Conservation (phyloP, 2,113 vertebrate species). For the Oncorhynchus nerka region DNA sequence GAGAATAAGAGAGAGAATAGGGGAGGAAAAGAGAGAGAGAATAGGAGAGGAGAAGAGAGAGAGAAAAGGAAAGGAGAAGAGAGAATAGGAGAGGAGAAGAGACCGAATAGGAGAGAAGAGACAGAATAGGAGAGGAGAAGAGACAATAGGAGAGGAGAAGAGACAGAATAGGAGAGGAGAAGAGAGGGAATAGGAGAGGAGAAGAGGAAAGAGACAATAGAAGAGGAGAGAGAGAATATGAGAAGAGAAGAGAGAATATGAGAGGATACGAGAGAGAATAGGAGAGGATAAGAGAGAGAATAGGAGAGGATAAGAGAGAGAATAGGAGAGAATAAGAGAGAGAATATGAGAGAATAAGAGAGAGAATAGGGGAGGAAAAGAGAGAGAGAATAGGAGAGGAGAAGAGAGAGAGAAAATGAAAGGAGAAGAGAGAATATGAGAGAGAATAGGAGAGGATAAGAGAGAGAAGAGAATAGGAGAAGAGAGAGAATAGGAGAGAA, state of each 20-base stretch:
- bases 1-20: no score
- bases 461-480: no score
- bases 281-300: no score
- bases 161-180: no score
- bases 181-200: no score
- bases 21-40: not conserved
- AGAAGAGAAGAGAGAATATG: no score
- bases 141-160: not conserved
- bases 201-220: not conserved
- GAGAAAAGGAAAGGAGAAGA: not conserved
- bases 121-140: not conserved
- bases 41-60: not conserved
- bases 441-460: no score
- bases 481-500: no score
- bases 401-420: not conserved
- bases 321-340: not conserved
- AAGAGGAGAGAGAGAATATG: not conserved
- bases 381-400: slow-evolving; percentile 6
- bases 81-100: not conserved
- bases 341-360: not conserved
- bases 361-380: not conserved
- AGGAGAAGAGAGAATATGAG: not conserved
- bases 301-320: not conserved
- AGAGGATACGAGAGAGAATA: no score
- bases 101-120: not conserved